A percentile compares a stretch with the other conserved stretches of the same genome.
Evolutionary conservation across 1,140 invertebrate genomes (phyloP).

Genomic region (Drosophila nebulosa): DNA sequence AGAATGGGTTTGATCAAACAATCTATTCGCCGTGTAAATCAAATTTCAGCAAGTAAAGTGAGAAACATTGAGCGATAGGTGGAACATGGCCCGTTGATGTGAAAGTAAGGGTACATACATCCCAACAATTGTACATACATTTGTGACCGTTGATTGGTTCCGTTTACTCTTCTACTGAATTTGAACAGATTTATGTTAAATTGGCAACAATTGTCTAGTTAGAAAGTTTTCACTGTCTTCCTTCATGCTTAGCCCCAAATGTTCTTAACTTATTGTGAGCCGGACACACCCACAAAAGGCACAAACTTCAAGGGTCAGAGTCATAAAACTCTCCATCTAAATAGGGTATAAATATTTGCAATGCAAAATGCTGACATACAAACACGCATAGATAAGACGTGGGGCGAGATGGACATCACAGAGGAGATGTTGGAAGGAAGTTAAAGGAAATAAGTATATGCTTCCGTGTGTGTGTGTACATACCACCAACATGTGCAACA

Average conservation of each 20-base stretch:
- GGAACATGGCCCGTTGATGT: too few relatives aligned
- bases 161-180: too few relatives aligned
- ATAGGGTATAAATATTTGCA: conserved; percentile 55
- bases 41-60: too few relatives aligned
- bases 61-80: too few relatives aligned
- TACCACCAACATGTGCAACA: conserved; percentile 40
- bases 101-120: too few relatives aligned
- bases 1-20: too few relatives aligned
- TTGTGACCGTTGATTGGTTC: too few relatives aligned
- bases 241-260: conserved; percentile 6
- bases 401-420: conserved; percentile 11
- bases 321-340: conserved; percentile 44
- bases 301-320: conserved; percentile 32
- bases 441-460: conserved; percentile 35
- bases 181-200: not conserved
- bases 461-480: not conserved
- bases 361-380: conserved; percentile 49
- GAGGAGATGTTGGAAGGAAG: conserved; percentile 11
- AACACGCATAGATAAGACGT: not conserved
- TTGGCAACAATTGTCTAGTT: not conserved
- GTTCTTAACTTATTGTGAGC: conserved; percentile 7
- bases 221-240: conserved; percentile 1
- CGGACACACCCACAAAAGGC: conserved; percentile 2
- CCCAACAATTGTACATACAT: too few relatives aligned
- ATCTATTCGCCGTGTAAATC: too few relatives aligned